phyloP scores from a whole-genome alignment of 2,113 vertebrate genomes.

The Tauraco erythrolophus region DNA sequence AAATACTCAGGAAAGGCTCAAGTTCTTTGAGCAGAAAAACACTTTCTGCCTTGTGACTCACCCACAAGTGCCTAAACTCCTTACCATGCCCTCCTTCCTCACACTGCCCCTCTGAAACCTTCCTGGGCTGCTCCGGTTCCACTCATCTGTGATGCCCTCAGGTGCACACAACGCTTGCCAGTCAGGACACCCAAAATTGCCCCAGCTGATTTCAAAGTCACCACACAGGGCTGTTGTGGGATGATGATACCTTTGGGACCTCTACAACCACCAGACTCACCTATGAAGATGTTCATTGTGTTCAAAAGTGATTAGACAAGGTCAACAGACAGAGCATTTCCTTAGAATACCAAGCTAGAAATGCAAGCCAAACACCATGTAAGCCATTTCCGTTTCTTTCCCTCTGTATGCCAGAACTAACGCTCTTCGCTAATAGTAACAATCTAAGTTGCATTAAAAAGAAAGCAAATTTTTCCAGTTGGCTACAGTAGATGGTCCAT shows the following conservation, averaged over 20 bases:
- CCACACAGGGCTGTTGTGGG: not conserved
- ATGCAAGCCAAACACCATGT: fast-evolving
- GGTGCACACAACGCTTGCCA: not conserved
- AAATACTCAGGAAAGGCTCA: not conserved
- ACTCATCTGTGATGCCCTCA: not conserved
- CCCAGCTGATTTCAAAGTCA: not conserved
- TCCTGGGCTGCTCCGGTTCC: not conserved
- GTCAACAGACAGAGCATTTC: not conserved
- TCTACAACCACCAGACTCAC: not conserved
- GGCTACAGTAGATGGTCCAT: not conserved
- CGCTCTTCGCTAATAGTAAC: not conserved
- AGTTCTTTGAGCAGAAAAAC: not conserved
- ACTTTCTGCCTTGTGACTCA: not conserved
- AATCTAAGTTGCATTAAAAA: not conserved
- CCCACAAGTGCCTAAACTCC: not conserved
- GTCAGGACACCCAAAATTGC: not conserved
- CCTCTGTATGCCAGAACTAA: not conserved
- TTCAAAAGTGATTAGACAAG: not conserved
- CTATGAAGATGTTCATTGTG: not conserved
- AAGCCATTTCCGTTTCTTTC: not conserved
- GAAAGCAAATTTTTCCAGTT: not conserved
- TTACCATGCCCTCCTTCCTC: not conserved
- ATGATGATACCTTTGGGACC: not conserved
- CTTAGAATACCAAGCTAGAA: not conserved
- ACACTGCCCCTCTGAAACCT: not conserved